phyloP scores from a whole-genome alignment of 2,888 invertebrate species.

The Ophraella communa region DNA sequence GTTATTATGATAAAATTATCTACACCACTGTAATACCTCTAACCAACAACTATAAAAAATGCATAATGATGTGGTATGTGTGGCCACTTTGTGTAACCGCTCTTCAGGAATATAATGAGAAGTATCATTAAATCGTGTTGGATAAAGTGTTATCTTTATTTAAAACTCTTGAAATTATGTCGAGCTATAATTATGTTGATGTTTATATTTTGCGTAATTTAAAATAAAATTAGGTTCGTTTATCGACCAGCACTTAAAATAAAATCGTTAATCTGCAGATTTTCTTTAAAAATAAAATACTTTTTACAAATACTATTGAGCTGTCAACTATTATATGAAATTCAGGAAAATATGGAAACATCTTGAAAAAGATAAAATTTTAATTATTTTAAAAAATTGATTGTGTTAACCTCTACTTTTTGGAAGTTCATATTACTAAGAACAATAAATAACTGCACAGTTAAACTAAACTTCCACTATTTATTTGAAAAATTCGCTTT shows the following conservation, averaged over 20 bases:
- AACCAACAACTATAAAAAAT: slow-evolving; percentile 35
- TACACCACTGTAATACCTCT: slow-evolving; percentile 7
- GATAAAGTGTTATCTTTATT: background rate
- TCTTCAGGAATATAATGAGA: slow-evolving; percentile 27
- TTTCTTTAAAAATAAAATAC: too few relatives aligned
- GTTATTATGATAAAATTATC: slow-evolving; percentile 1
- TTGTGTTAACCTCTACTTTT: too few relatives aligned
- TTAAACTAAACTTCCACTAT: too few relatives aligned
- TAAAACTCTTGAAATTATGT: background rate
- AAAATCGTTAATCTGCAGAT: too few relatives aligned
- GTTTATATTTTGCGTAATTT: background rate
- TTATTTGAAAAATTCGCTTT: too few relatives aligned
- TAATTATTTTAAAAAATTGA: too few relatives aligned
- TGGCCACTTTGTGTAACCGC: slow-evolving; percentile 19
- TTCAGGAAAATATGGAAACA: too few relatives aligned
- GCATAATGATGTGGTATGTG: slow-evolving; percentile 35
- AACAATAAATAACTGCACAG: too few relatives aligned
- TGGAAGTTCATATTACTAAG: too few relatives aligned
- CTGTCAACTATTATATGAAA: too few relatives aligned
- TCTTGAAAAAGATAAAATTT: too few relatives aligned
- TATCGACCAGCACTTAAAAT: background rate
- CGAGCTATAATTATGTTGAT: background rate
- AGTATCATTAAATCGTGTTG: slow-evolving; percentile 16
- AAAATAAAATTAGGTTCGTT: background rate
- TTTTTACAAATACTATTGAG: too few relatives aligned